Evolutionary conservation across 37 sponge, comb jelly and placozoan genomes (phyloP), one percentile per base, ranked within the genome.

Genomic region (Theonella swinhoei): DNA sequence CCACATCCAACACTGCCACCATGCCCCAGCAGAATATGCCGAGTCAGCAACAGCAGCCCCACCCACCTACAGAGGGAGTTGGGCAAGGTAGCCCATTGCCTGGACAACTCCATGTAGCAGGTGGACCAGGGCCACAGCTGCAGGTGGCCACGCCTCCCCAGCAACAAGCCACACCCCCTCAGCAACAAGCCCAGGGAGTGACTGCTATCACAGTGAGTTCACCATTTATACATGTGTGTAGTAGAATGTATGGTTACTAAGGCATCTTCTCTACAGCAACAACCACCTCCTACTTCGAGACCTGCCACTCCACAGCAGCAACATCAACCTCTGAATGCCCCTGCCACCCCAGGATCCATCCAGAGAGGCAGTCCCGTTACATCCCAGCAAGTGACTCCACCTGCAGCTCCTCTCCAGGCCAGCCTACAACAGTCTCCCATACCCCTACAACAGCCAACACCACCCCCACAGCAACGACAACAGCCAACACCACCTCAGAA

Each of bases 301-400:
- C 66, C 66, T 72, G 42, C 39, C 22, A 70, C 35, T 40, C 42
- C 40, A 1, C 71, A 30, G 29, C 39, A 35, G 39, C 9, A 34
- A 70, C 71, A 65, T 11, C 66, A 65, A 65, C 29, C 11, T 65
- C 7, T 39, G 74, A 74, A 74, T 39, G 74, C 74, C 43, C 74
- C 74, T n/a, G 22, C 40, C 74, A 39, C 42, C 20, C 24, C 42
- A 40, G 70, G 20, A 3, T 1, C 32, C 22, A 29, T 22, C 31
- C 31, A 24, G 61, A 75, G 43, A 25, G 54, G 43, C 4, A 47
- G 59, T 31, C 54, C 63, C 35, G 42, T 23, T 5, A 20, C 54
- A 1, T 3, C 31, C 20, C 31, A 32, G 1, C 59, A 32, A 42
- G 62, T 24, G 0, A n/a, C 75, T 0, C 17, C 58, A 54, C 58